A percentile compares a stretch with the other conserved stretches of the same genome.
Conservation (phyloP, 2,888 invertebrate genomes). For the Rhabditoides inermis region DNA sequence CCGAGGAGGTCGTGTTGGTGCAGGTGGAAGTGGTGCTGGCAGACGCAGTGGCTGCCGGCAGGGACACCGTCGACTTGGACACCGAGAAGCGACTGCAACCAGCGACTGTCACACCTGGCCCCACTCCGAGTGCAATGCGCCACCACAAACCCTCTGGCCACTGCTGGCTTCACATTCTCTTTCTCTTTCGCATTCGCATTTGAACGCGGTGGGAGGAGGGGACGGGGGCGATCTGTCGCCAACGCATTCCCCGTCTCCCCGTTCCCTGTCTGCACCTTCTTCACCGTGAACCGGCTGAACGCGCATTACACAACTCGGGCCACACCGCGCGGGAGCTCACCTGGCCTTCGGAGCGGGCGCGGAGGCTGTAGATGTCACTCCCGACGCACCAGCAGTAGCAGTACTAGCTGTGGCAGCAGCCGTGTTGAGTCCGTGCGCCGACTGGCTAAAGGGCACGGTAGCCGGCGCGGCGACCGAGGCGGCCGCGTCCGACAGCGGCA, state of each 20-base stretch:
- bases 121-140: no score
- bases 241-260: slow-evolving; percentile 3
- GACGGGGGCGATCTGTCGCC: slow-evolving; percentile 9
- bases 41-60: slow-evolving; percentile 8
- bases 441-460: no score
- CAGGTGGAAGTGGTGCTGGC: slow-evolving; percentile 1
- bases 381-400: not conserved
- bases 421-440: not conserved
- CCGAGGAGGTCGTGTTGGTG: slow-evolving; percentile 3
- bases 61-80: not conserved
- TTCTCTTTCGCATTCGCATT: no score
- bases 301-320: no score
- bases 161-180: no score
- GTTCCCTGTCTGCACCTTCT: no score
- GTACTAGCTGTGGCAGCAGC: not conserved
- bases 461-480: slow-evolving; percentile 2
- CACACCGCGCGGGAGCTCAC: not conserved
- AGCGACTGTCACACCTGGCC: no score
- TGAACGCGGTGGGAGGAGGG: slow-evolving; percentile 1
- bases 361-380: no score
- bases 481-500: not conserved
- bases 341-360: not conserved
- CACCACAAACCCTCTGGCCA: no score
- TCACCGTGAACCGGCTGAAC: no score
- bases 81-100: not conserved